Evolutionary conservation across 2,113 vertebrate species (phyloP).

Genomic region (Cyanocitta stelleri): DNA sequence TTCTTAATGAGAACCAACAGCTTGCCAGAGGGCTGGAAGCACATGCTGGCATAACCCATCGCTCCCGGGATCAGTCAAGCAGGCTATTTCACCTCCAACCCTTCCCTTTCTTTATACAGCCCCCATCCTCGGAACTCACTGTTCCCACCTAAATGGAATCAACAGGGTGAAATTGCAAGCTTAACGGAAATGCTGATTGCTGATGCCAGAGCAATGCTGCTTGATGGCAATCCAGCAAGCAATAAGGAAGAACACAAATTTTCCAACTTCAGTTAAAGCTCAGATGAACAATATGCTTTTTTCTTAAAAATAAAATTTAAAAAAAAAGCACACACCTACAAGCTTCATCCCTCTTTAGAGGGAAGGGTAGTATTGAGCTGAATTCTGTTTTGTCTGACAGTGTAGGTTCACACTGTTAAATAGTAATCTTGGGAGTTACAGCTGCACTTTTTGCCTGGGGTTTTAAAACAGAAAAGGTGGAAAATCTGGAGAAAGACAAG

Average conservation of each 20-base stretch:
- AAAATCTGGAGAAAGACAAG: neutral
- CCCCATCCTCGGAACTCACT: neutral
- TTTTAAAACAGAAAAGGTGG: constrained; percentile 2
- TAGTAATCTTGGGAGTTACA: neutral
- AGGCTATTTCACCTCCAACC: neutral
- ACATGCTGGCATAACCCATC: neutral
- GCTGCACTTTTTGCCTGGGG: neutral
- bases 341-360: neutral
- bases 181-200: constrained; percentile 28
- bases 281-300: neutral
- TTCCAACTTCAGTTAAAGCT: neutral
- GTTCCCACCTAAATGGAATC: neutral
- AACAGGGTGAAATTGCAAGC: constrained; percentile 5
- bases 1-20: neutral
- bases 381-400: neutral
- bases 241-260: neutral
- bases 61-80: neutral
- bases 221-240: neutral
- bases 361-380: neutral
- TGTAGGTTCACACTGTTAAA: neutral
- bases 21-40: constrained; percentile 14
- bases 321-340: neutral
- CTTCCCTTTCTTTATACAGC: neutral
- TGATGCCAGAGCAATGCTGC: neutral
- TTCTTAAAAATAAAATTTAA: neutral